These are phyloP conservation scores for Drosophila quadrilineata DNA, from an alignment of 1,140 invertebrate species.

Conservation along the genomic window DNA sequence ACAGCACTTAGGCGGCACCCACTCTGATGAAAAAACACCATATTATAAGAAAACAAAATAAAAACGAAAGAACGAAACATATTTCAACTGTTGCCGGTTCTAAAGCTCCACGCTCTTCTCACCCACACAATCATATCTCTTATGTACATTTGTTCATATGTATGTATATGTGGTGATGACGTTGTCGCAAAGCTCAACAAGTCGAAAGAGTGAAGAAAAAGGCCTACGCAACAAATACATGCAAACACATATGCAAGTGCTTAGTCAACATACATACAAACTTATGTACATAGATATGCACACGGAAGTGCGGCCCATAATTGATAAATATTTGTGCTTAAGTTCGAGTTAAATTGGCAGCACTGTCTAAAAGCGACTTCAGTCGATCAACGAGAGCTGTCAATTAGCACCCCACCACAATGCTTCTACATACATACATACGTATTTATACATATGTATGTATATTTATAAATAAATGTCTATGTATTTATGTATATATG, in stretches of 20 bases:
- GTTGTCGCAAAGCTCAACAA: conserved; percentile 40
- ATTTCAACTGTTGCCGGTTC: conserved; percentile 68
- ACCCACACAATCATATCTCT: conserved; percentile 13
- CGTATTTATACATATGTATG: conserved; percentile 12
- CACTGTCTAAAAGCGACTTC: conserved; percentile 22
- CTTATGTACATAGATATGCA: conserved; percentile 19
- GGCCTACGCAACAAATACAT: conserved; percentile 6
- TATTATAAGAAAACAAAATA: background rate
- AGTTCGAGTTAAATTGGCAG: conserved; percentile 50
- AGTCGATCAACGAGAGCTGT: conserved; percentile 44
- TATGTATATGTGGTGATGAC: conserved; percentile 5
- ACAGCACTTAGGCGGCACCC: conserved; percentile 72
- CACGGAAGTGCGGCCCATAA: conserved; percentile 32
- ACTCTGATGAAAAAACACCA: conserved; percentile 34
- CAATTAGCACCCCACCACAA: conserved; percentile 71
- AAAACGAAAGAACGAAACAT: conserved; percentile 42
- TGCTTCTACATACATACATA: conserved; percentile 17
- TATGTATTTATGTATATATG: background rate
- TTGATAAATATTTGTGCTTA: conserved; percentile 39
- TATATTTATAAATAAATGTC: too few species aligned
- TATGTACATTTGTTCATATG: background rate
- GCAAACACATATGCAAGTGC: too few species aligned
- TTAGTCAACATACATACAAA: too few species aligned
- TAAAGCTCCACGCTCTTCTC: conserved; percentile 26
- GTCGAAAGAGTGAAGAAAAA: conserved; percentile 28